Conservation (phyloP, 2,797 vertebrate species). For the Catostomus latipinnis region DNA sequence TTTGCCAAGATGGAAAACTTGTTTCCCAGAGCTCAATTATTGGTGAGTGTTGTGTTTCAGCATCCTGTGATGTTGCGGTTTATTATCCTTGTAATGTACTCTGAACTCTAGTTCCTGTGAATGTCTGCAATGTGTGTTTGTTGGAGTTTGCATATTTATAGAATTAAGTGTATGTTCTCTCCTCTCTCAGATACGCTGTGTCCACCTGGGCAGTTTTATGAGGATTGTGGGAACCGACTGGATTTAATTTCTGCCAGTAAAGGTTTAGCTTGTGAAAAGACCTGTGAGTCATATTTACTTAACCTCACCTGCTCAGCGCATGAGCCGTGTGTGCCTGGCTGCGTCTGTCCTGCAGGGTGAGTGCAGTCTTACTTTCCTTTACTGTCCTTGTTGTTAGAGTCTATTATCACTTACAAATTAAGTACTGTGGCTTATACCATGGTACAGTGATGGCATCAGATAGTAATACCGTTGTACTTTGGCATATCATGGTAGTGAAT, state of each 20-base stretch:
- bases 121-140: background rate
- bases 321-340: constrained; percentile 89
- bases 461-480: background rate
- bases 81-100: background rate
- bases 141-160: background rate
- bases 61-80: background rate
- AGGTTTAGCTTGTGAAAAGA: constrained; percentile 83
- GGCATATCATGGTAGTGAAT: too few species aligned
- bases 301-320: constrained; percentile 87
- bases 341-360: constrained; percentile 89
- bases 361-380: constrained; percentile 58
- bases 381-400: background rate
- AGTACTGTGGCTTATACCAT: too few species aligned
- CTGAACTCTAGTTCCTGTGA: background rate
- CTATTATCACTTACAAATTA: background rate
- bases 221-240: constrained; percentile 83
- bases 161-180: constrained; percentile 16
- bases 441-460: too few species aligned
- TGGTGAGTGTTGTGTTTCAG: constrained; percentile 73
- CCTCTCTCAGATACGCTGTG: constrained; percentile 78
- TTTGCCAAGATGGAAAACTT: constrained; percentile 89
- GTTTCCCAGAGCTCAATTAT: constrained; percentile 77
- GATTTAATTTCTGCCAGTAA: constrained; percentile 71
- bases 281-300: constrained; percentile 91
- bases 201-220: constrained; percentile 85